Conservation (phyloP, 2,113 vertebrate genomes). For the Aptenodytes forsteri region DNA sequence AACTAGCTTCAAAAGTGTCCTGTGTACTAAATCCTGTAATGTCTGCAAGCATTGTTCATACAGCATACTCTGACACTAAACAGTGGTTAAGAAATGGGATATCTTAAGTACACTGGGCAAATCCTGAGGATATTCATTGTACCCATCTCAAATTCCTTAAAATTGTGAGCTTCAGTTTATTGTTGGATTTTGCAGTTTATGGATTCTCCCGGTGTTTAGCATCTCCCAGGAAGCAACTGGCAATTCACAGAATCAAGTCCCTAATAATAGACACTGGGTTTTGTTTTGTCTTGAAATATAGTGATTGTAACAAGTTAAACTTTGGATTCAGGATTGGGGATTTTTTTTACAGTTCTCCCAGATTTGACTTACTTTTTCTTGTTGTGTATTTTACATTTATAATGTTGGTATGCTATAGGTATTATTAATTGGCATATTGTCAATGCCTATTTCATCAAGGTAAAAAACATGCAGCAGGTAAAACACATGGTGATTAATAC, state of each 20-base stretch:
- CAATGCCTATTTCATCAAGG: constrained; percentile 73
- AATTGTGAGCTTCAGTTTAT: background rate
- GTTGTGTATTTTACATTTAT: constrained; percentile 46
- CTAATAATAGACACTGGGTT: background rate
- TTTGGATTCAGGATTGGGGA: background rate
- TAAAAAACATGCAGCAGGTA: background rate
- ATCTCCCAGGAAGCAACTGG: background rate
- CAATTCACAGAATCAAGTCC: background rate
- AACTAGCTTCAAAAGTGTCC: background rate
- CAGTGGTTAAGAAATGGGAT: background rate
- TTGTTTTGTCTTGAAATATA: background rate
- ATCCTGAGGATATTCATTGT: background rate
- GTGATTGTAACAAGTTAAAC: background rate
- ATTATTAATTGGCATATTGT: constrained; percentile 39
- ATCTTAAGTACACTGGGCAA: background rate
- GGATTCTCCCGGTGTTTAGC: background rate
- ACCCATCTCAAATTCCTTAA: background rate
- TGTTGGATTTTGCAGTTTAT: background rate
- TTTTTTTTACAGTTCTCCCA: constrained; percentile 55
- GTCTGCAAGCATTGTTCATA: background rate
- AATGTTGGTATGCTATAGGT: constrained; percentile 48
- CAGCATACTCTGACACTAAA: background rate
- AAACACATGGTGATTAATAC: background rate
- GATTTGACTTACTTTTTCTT: constrained; percentile 33
- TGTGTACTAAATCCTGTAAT: background rate